Base-by-base conservation (phyloP, 2,888 invertebrate genomes). In the Acholoe squamosa region DNA sequence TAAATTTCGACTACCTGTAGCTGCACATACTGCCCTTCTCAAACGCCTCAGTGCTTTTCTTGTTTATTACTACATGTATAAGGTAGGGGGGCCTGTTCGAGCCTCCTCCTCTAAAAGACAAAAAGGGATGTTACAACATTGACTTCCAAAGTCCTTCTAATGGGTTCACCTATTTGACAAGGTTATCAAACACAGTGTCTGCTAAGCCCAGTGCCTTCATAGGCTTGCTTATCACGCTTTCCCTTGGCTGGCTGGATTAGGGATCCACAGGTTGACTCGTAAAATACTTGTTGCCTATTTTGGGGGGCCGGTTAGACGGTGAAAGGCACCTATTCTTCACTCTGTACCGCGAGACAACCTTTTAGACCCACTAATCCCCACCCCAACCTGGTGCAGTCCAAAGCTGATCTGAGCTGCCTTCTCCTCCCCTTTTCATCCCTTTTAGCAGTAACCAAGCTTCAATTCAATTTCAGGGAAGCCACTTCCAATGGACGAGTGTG, bases 381-480 rank as follows among this genome's bases (percentile, higher is more conserved):
- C 22, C 43, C 43, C 22, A 14, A 31, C 34, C 25, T 25, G 51
- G 43, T 22, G 5, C 84, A 12, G 28, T 3, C 77, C 25, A 22
- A 5, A 10, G 16, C 25, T 77, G 77, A 77, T 77, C 28, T 77
- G 28, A 14, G 28, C 7, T 7, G 10, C 43, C 61, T 61, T 61
- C 61, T 19, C 61, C 22, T 34, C 84, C 34, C 25, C 22, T 34
- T 43, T 43, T 84, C 33, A 84, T 84, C 84, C 84, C 84, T 84
- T 43, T 34, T 5, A 51, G 34, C 84, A 84, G 84, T 84, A 22
- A 34, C 84, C 43, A 33, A 84, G 84, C 43, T 84, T 84, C 84
- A 34, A 84, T 84, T 43, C 84, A 84, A 84, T 84, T 84, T 43
- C 84, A 25, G 12, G 84, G 51, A 84, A 34, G n/a, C 84, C 84